A percentile compares a stretch with the other conserved stretches of the same genome.
Evolutionary conservation across 2,113 vertebrate species (phyloP).

Genomic region (Raja brachyura): DNA sequence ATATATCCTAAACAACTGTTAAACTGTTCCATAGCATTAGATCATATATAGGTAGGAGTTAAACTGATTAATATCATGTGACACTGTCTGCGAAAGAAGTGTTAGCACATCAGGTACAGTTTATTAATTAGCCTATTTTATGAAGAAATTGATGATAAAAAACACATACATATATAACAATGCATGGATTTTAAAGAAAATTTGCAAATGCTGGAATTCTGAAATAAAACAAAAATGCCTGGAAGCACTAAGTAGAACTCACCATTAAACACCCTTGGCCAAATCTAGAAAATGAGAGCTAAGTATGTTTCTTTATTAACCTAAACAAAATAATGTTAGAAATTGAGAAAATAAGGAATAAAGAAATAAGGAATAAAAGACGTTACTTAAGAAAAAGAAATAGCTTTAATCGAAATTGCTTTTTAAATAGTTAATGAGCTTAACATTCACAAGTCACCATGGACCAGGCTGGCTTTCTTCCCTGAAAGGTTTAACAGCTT

Average conservation of each 20-base stretch:
- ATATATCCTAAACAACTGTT: not conserved
- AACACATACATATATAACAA: not conserved
- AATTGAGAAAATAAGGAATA: not conserved
- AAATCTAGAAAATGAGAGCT: not conserved
- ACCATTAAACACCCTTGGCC: not conserved
- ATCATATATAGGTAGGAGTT: not conserved
- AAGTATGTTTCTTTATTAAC: not conserved
- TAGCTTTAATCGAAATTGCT: not conserved
- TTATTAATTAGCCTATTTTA: constrained; percentile 9
- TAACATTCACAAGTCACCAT: not conserved
- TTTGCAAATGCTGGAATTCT: constrained; percentile 23
- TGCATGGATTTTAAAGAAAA: not conserved
- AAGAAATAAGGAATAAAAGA: not conserved
- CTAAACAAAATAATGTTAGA: not conserved
- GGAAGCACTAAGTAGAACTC: not conserved
- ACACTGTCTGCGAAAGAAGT: not conserved
- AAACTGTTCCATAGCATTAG: not conserved
- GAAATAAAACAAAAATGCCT: not conserved
- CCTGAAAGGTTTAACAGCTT: no score
- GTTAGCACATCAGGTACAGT: not conserved
- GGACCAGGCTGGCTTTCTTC: no score
- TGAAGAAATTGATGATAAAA: not conserved
- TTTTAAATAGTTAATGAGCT: not conserved
- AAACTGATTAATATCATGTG: constrained; percentile 8
- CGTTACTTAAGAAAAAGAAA: not conserved